Evolutionary conservation across 2,888 invertebrate genomes (phyloP).

Genomic region (Trachelus troglodyta): DNA sequence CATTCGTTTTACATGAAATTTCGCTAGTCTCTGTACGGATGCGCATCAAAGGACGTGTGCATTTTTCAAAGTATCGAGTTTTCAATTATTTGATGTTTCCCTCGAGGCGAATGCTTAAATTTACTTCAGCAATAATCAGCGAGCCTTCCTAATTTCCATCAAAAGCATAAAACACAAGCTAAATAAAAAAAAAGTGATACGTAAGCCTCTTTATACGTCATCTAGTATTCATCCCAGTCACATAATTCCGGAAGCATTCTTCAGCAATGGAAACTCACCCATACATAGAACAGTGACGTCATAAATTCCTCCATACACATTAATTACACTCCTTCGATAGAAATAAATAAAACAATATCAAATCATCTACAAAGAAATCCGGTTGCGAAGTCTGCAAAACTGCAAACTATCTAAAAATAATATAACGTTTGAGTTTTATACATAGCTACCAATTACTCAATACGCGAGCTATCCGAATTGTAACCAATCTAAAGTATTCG

Average conservation of each 20-base stretch:
- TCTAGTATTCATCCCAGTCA: not conserved
- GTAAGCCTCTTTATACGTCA: not conserved
- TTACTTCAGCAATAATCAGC: not conserved
- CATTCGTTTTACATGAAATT: not conserved
- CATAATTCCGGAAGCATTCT: not conserved
- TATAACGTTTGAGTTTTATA: no score
- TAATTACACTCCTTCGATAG: not conserved
- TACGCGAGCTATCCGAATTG: not conserved
- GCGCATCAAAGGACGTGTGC: not conserved
- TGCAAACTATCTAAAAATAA: no score
- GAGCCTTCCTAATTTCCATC: not conserved
- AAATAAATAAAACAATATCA: not conserved
- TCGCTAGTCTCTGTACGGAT: not conserved
- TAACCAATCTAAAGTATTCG: not conserved
- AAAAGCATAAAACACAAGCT: not conserved
- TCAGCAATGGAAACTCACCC: not conserved
- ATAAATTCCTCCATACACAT: not conserved
- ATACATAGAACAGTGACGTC: not conserved
- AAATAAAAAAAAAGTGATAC: no score
- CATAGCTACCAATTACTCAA: no score
- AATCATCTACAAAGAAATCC: not conserved
- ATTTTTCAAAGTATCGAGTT: not conserved
- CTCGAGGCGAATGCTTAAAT: not conserved
- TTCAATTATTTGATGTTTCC: not conserved
- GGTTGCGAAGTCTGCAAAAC: not conserved